Evolutionary conservation across 2,113 vertebrate genomes (phyloP).

Genomic region (Henicopernis longicauda): DNA sequence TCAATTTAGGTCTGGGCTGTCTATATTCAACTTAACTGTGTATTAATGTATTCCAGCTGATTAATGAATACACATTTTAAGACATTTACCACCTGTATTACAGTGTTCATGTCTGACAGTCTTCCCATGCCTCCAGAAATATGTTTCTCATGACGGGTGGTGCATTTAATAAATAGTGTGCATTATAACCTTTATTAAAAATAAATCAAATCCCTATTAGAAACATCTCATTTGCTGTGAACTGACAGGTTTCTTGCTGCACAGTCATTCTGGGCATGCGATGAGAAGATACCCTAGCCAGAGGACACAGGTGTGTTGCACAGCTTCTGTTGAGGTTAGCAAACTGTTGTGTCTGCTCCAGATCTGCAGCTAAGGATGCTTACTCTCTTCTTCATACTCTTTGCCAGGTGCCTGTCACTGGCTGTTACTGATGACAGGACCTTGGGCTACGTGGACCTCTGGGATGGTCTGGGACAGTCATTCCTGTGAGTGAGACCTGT

Average conservation of each 20-base stretch:
- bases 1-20: neutral
- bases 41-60: conserved; percentile 9
- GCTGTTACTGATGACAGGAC: neutral
- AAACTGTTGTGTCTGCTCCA: neutral
- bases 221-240: neutral
- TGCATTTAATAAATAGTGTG: neutral
- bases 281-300: neutral
- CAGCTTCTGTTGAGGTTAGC: neutral
- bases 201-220: neutral
- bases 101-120: neutral
- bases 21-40: neutral
- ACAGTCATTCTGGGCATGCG: neutral
- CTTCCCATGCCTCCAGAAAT: neutral
- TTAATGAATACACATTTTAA: conserved; percentile 8
- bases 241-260: neutral
- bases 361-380: neutral
- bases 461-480: neutral
- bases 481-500: neutral
- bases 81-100: neutral
- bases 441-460: neutral
- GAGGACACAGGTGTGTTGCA: neutral
- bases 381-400: neutral
- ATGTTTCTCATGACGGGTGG: neutral
- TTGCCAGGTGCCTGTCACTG: neutral
- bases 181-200: neutral